Evolutionary conservation across 2,888 invertebrate species (phyloP).

Genomic region (Phymatocera aterrima): DNA sequence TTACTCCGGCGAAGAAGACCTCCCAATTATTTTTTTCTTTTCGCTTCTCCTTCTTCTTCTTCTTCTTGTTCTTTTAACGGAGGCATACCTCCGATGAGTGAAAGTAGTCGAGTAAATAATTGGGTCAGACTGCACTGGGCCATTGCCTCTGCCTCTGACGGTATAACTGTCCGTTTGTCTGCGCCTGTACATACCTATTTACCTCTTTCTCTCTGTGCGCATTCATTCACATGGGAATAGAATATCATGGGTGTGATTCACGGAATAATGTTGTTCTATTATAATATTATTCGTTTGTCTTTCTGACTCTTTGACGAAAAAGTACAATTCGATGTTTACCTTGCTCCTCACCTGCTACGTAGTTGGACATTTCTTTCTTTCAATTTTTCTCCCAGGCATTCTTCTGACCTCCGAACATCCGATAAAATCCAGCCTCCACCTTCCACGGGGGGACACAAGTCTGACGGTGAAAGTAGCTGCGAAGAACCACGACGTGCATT

Average conservation of each 20-base stretch:
- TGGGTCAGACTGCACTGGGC: conserved; percentile 57
- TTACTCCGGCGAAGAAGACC: neutral
- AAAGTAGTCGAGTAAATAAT: conserved; percentile 61
- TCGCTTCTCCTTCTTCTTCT: neutral
- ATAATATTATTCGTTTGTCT: neutral
- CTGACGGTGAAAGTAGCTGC: conserved; percentile 34
- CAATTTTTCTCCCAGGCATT: neutral
- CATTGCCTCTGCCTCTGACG: conserved; percentile 46
- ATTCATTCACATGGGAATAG: neutral
- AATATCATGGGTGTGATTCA: neutral
- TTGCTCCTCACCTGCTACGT: neutral
- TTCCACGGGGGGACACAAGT: neutral
- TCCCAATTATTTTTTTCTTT: conserved; percentile 13
- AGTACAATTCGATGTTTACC: conserved; percentile 1
- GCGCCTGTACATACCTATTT: neutral
- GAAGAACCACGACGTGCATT: neutral
- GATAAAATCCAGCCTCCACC: conserved; percentile 18
- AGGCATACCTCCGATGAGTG: conserved; percentile 60
- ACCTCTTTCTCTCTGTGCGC: neutral
- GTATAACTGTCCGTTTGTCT: conserved; percentile 9
- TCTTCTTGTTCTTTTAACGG: neutral
- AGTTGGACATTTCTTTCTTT: neutral
- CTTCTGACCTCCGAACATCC: neutral
- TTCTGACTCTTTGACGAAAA: neutral
- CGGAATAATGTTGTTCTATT: neutral